These are phyloP conservation scores for Gnathonemus echidnorhynchus DNA, from an alignment of 2,113 vertebrate species.

Conservation along the genomic window DNA sequence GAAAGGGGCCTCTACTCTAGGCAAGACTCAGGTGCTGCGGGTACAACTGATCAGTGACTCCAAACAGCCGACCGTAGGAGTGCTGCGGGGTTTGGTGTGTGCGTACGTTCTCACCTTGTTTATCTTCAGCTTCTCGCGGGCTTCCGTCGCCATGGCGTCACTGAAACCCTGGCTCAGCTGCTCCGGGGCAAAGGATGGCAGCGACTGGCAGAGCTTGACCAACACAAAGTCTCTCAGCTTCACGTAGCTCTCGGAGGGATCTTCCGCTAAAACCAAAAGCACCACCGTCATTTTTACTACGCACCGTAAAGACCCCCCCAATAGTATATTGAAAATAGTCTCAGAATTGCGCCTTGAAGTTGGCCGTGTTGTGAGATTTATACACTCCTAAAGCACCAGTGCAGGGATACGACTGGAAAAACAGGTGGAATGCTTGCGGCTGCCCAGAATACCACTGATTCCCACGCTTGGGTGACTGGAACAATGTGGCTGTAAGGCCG, in stretches of 20 bases:
- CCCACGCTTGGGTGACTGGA: neutral
- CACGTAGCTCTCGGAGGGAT: conserved; percentile 94
- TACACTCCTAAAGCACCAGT: neutral
- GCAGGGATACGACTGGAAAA: neutral
- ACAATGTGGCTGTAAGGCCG: neutral
- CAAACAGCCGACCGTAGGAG: too few species aligned
- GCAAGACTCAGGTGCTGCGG: neutral
- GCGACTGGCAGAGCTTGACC: conserved; percentile 83
- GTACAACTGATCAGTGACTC: neutral
- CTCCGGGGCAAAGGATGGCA: conserved; percentile 77
- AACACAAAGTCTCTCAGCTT: conserved; percentile 92
- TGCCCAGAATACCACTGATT: neutral
- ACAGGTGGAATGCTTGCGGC: neutral
- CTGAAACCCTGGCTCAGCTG: conserved; percentile 84
- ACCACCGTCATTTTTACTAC: neutral
- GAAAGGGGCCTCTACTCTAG: neutral
- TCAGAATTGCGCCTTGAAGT: neutral
- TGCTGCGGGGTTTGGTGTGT: neutral
- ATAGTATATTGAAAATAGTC: neutral
- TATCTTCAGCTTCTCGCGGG: conserved; percentile 88
- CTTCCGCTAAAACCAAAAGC: conserved; percentile 67
- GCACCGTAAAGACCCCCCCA: neutral
- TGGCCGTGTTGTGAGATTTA: neutral
- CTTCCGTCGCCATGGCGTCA: conserved; percentile 81
- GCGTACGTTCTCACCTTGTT: conserved; percentile 75